Conservation (phyloP, 2,888 invertebrate genomes). For the Zygaena filipendulae region DNA sequence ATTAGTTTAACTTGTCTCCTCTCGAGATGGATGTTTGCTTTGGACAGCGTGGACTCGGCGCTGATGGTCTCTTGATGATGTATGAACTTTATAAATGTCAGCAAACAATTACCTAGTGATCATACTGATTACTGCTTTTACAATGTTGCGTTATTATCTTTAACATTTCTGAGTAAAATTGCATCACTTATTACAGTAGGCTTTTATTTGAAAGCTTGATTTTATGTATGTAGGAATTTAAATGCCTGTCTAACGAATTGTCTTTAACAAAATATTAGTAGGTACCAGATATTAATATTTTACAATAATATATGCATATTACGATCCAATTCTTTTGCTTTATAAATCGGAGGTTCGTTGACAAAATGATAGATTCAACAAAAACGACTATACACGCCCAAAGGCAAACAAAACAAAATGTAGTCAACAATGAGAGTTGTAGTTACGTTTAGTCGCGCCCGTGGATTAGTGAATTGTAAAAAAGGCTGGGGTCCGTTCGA, state of each 20-base stretch:
- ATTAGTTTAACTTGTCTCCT: constrained; percentile 64
- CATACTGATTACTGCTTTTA: too few relatives aligned
- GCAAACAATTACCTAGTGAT: too few relatives aligned
- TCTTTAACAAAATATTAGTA: too few relatives aligned
- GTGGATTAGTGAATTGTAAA: constrained; percentile 66
- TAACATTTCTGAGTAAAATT: too few relatives aligned
- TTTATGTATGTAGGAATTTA: too few relatives aligned
- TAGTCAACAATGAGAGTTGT: constrained; percentile 33
- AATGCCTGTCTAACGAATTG: too few relatives aligned
- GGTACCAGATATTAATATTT: too few relatives aligned
- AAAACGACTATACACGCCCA: constrained; percentile 25
- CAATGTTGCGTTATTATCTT: background rate
- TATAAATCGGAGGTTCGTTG: too few relatives aligned
- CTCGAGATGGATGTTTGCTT: constrained; percentile 65
- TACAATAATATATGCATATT: too few relatives aligned
- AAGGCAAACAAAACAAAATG: constrained; percentile 34
- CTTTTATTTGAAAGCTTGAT: too few relatives aligned
- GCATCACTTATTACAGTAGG: too few relatives aligned
- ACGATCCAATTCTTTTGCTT: too few relatives aligned
- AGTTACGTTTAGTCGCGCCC: constrained; percentile 58
- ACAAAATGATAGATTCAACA: constrained; percentile 14
- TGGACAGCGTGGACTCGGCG: constrained; percentile 43
- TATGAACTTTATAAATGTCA: constrained; percentile 32
- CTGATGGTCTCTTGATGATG: constrained; percentile 59
- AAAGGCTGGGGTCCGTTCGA: constrained; percentile 52